Evolutionary conservation across 2,888 invertebrate species (phyloP).

Genomic region (Campoplex capitator): DNA sequence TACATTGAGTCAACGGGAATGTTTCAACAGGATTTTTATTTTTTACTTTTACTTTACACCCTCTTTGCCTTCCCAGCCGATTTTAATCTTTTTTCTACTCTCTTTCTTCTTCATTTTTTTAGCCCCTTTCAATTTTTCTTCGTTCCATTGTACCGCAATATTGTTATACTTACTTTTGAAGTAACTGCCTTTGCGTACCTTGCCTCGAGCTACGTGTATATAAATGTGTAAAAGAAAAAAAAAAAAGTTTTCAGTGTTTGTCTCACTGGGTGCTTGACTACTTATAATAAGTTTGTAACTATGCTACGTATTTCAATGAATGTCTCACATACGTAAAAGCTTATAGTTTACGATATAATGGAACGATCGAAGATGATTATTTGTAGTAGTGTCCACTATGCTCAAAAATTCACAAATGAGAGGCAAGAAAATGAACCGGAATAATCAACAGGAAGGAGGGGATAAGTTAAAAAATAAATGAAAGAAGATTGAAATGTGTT

Average conservation of each 20-base stretch:
- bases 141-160: constrained; percentile 68
- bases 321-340: background rate
- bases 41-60: constrained; percentile 7
- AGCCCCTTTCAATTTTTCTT: constrained; percentile 40
- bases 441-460: too few relatives aligned
- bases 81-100: constrained; percentile 26
- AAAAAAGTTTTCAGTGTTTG: background rate
- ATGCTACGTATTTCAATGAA: background rate
- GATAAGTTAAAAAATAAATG: too few relatives aligned
- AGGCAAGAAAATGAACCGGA: too few relatives aligned
- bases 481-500: too few relatives aligned
- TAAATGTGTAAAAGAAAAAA: constrained; percentile 2
- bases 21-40: constrained; percentile 35
- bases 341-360: too few relatives aligned
- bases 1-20: background rate
- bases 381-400: too few relatives aligned
- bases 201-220: constrained; percentile 59
- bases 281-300: background rate
- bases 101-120: constrained; percentile 29
- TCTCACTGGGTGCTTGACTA: background rate
- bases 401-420: too few relatives aligned
- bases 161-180: constrained; percentile 75
- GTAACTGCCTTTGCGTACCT: constrained; percentile 64
- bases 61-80: constrained; percentile 27
- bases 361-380: too few relatives aligned